A percentile compares a stretch with the other conserved stretches of the same genome.
Conservation (phyloP, 2,797 vertebrate species). For the Neostethus bicornis region DNA sequence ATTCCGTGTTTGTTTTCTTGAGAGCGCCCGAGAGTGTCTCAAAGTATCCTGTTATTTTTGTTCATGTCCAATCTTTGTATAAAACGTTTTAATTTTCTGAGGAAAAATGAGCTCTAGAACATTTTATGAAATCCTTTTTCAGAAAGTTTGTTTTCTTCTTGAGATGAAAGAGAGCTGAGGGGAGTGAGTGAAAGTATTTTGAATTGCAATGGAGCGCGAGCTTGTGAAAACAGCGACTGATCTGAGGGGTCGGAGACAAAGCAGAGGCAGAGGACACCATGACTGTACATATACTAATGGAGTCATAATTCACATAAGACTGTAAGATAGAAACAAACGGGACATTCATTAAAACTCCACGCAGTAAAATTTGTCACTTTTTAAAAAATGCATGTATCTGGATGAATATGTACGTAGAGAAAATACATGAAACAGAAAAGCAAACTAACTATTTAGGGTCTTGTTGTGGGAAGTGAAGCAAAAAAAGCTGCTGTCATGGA, state of each 20-base stretch:
- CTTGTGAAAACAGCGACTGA: constrained; percentile 29
- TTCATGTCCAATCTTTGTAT: neutral
- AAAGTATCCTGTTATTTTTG: neutral
- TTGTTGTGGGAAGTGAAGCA: neutral
- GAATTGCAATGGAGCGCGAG: constrained; percentile 14
- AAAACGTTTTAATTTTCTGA: neutral
- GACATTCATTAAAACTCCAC: constrained; percentile 9
- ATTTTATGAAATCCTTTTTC: neutral
- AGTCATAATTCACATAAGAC: constrained; percentile 17
- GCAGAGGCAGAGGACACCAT: constrained; percentile 3
- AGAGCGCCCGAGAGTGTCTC: no score
- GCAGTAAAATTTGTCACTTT: neutral
- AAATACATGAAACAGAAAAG: neutral
- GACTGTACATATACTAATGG: constrained; percentile 17
- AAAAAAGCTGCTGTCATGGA: neutral
- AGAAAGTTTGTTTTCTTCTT: constrained; percentile 16
- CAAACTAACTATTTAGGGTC: constrained; percentile 1
- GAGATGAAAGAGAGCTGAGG: constrained; percentile 40
- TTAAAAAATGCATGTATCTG: constrained; percentile 1
- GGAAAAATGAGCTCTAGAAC: neutral
- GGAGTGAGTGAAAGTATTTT: constrained; percentile 25
- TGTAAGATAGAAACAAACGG: constrained; percentile 14
- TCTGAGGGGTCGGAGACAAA: constrained; percentile 20
- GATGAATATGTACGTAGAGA: constrained; percentile 25
- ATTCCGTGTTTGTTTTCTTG: no score